Conservation (phyloP, 2,888 invertebrate genomes). For the Blera fallax region DNA sequence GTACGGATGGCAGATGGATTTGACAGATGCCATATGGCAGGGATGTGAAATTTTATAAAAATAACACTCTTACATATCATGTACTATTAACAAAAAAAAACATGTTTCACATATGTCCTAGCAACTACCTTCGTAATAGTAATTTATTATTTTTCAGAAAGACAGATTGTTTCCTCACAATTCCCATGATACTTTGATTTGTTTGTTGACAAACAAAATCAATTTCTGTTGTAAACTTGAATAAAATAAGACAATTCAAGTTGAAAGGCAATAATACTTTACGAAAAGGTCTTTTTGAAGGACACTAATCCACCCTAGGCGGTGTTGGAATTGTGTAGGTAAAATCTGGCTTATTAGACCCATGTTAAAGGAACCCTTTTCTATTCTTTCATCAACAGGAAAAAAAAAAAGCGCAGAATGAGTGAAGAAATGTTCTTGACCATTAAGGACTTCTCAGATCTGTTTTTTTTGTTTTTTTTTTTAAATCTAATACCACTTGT, state of each 20-base stretch:
- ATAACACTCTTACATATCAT: too few species aligned
- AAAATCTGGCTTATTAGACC: neutral
- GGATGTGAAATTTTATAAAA: too few species aligned
- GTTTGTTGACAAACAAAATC: neutral
- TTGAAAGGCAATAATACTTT: neutral
- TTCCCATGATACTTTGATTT: too few species aligned
- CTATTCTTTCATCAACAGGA: neutral
- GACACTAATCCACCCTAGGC: neutral
- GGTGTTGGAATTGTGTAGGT: neutral
- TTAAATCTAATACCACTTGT: neutral
- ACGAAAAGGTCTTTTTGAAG: neutral
- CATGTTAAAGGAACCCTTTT: conserved; percentile 1
- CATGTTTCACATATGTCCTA: too few species aligned
- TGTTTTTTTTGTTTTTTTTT: neutral
- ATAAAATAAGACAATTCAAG: neutral
- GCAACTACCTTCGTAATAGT: too few species aligned
- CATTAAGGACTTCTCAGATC: neutral
- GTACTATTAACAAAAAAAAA: too few species aligned
- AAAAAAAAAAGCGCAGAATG: neutral
- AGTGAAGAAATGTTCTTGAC: neutral
- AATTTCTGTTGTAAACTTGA: neutral
- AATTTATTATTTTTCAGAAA: too few species aligned
- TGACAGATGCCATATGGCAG: too few species aligned
- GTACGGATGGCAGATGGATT: too few species aligned
- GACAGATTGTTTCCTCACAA: too few species aligned